Base-by-base conservation (phyloP, 1,140 invertebrate species). In the Atta texana region DNA sequence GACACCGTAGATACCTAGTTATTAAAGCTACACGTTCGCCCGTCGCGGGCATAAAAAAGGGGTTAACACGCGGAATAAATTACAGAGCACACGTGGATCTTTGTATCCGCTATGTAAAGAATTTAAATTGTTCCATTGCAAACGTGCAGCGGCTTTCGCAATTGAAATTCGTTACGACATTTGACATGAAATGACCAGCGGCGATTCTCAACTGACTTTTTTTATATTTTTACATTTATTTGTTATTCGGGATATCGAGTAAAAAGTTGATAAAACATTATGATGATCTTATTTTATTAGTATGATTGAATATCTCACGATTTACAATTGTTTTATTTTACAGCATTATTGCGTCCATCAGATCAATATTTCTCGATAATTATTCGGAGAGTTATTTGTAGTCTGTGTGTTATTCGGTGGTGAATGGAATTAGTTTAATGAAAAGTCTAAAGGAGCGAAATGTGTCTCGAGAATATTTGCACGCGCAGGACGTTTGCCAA, bases 91-190 rank as follows among this genome's bases (percentile, higher is more conserved):
- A 71, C 57, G 86, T 78, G 69, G 72, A 88, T 88, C 86, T 63
- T 90, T 77, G 89, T 61, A 51, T 66, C 24, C 28, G 86, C 75
- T 77, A 88, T 78, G 69, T 44, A 63, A 85, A 85, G 89, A 90
- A 90, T 90, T 88, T 90, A 87, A 90, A 90, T 90, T 81, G 89
- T 90, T 90, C 86, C 75, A 90, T 90, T 77, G 88, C 87, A 7
- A 24, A 69, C 66, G 44, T 21, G 63, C 68, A 28, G 61, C 53
- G 31, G 24, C 3, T 90, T 90, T 89, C 85, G 76, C 88, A 90
- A 90, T 89, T 88, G 88, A 82, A 88, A 71, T 85, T 68, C 44
- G 39, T 84, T 84, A 61, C 69, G 55, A 84, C 68, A 84, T 55
- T 84, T 75, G 69, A 84, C 69, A 31, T 24, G 80, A 61, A 74